Evolutionary conservation across 2,888 invertebrate genomes (phyloP).

Genomic region (Linhomoeus sp.): DNA sequence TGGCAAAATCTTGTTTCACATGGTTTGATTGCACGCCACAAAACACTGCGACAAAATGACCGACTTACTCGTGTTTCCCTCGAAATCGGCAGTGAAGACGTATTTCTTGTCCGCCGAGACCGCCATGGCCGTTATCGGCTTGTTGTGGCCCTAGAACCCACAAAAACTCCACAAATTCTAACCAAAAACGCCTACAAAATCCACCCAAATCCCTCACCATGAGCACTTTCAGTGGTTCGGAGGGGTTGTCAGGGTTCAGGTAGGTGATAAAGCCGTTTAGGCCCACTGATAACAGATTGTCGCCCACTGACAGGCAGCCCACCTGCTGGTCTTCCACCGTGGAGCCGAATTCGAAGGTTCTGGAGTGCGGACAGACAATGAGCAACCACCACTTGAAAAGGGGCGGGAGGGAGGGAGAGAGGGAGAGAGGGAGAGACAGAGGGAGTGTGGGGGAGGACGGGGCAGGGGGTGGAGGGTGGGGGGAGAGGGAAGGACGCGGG

Average conservation of each 20-base stretch:
- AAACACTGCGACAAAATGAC: too few relatives aligned
- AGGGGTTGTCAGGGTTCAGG: constrained; percentile 63
- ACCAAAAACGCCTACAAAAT: too few relatives aligned
- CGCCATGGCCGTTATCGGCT: constrained; percentile 76
- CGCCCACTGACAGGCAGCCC: constrained; percentile 84
- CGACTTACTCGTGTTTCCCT: constrained; percentile 52
- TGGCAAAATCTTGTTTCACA: too few relatives aligned
- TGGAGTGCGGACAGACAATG: too few relatives aligned
- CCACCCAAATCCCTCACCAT: too few relatives aligned
- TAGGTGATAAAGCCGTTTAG: constrained; percentile 89
- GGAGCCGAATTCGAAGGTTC: constrained; percentile 63
- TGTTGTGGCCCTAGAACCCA: constrained; percentile 62
- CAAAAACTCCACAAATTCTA: too few relatives aligned
- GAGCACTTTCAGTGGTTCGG: constrained; percentile 49
- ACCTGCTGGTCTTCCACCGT: constrained; percentile 42
- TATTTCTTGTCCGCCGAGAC: constrained; percentile 46
- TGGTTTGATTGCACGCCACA: too few relatives aligned
- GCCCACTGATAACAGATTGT: constrained; percentile 67
- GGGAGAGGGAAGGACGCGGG: too few relatives aligned
- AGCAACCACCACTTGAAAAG: constrained; percentile 1
- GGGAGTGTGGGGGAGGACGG: neutral
- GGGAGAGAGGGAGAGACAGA: neutral
- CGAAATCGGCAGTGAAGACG: constrained; percentile 79
- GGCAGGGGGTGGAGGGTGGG: too few relatives aligned
- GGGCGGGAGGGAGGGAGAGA: neutral